A percentile compares a stretch with the other conserved stretches of the same genome.
phyloP scores from a whole-genome alignment of 2,797 vertebrate species.

The Sebastes trivittatus region DNA sequence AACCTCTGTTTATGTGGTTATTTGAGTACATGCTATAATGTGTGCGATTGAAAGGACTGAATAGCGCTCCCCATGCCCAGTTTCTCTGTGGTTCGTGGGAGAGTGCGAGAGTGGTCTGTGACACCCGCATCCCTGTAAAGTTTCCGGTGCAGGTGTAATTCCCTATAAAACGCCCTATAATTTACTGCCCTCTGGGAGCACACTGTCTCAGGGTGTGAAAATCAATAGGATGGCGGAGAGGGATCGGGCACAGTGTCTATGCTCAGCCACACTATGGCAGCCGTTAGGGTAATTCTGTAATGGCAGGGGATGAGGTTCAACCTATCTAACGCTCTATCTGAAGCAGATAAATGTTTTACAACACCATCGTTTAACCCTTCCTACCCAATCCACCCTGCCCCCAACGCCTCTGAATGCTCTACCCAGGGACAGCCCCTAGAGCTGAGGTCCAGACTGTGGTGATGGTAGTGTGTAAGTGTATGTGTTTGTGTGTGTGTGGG shows the following conservation, averaged over 20 bases:
- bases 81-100: constrained; percentile 26
- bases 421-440: constrained; percentile 50
- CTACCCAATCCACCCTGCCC: constrained; percentile 39
- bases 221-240: constrained; percentile 80
- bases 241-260: constrained; percentile 70
- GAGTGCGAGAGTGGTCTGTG: constrained; percentile 66
- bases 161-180: constrained; percentile 92
- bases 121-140: constrained; percentile 90
- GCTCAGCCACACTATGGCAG: constrained; percentile 66
- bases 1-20: constrained; percentile 16
- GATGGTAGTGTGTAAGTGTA: constrained; percentile 1
- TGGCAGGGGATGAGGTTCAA: constrained; percentile 73
- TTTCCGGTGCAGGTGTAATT: constrained; percentile 96
- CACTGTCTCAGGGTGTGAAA: constrained; percentile 78
- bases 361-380: constrained; percentile 79
- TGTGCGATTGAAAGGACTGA: constrained; percentile 43
- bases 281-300: constrained; percentile 86
- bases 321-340: constrained; percentile 78
- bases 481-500: background rate
- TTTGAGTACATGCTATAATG: constrained; percentile 32
- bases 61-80: constrained; percentile 40
- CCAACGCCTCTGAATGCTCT: constrained; percentile 38
- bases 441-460: constrained; percentile 43
- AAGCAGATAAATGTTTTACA: constrained; percentile 84
- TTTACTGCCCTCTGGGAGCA: constrained; percentile 91